Percentiles rank a stretch among this genome's conserved stretches.
Conservation (phyloP, 2,113 vertebrate species). For the Salminus brasiliensis region DNA sequence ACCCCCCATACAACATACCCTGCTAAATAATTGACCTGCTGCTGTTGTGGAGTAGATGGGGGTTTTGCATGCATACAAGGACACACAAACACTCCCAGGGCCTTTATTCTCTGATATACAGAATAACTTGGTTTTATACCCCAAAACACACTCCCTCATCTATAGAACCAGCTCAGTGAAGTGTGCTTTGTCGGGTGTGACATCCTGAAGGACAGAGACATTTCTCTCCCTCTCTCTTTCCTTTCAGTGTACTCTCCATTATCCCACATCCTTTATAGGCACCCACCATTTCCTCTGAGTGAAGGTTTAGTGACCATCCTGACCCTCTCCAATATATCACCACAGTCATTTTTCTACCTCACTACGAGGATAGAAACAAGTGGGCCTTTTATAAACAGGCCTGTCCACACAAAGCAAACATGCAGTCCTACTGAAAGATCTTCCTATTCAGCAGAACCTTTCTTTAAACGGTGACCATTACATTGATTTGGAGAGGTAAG, state of each 20-base stretch:
- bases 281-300: slow-evolving; percentile 9
- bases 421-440: no score
- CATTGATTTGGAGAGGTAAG: no score
- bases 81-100: background rate
- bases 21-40: slow-evolving; percentile 12
- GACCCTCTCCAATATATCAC: slow-evolving; percentile 15
- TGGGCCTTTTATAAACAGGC: background rate
- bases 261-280: slow-evolving; percentile 1
- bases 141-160: background rate
- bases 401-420: background rate
- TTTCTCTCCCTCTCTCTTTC: slow-evolving; percentile 29
- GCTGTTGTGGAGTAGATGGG: background rate
- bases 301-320: slow-evolving; percentile 19
- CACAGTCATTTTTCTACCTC: slow-evolving; percentile 9
- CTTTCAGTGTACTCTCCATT: slow-evolving; percentile 27
- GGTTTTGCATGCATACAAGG: background rate
- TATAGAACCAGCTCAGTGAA: background rate
- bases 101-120: background rate
- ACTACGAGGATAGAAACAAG: background rate
- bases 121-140: background rate
- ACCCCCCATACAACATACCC: slow-evolving; percentile 28
- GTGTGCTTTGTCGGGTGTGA: slow-evolving; percentile 15
- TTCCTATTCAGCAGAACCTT: no score
- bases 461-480: no score
- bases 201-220: slow-evolving; percentile 18